These are phyloP conservation scores for Pedionomus torquatus DNA, from an alignment of 2,113 vertebrate species.

Conservation along the genomic window DNA sequence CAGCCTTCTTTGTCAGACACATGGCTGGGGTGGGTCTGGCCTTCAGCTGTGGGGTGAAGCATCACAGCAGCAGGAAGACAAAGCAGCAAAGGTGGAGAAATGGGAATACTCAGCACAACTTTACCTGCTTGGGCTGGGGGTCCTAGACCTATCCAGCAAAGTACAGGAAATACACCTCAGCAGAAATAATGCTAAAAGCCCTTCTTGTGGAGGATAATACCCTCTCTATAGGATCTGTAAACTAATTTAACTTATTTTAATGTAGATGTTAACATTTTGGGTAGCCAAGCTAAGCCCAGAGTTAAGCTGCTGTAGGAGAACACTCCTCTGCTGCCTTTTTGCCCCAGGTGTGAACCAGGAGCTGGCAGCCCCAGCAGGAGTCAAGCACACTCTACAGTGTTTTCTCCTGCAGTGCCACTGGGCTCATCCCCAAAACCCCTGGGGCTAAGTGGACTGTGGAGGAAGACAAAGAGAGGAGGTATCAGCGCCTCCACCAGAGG, in stretches of 20 bases:
- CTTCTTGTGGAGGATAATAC: accelerated
- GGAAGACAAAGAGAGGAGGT: not conserved
- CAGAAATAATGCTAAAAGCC: not conserved
- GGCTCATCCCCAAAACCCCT: not conserved
- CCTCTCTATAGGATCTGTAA: not conserved
- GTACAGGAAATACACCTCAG: not conserved
- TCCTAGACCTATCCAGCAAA: not conserved
- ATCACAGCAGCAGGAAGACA: not conserved
- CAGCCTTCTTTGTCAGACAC: not conserved
- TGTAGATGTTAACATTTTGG: not conserved
- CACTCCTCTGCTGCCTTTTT: not conserved
- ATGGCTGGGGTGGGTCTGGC: not conserved
- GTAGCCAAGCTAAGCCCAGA: not conserved
- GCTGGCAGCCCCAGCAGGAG: not conserved
- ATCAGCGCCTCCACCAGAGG: accelerated
- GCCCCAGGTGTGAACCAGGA: not conserved
- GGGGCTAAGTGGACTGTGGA: not conserved
- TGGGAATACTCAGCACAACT: not conserved
- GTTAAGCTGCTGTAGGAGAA: not conserved
- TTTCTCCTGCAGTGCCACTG: not conserved
- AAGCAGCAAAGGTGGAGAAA: not conserved
- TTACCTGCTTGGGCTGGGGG: not conserved
- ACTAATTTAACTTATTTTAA: not conserved
- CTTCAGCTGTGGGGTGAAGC: not conserved
- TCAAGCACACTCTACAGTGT: not conserved